Evolutionary conservation across 2,797 vertebrate species (phyloP), one percentile per base, ranked within the genome.

Genomic region (Chaenodraco wilsoni): DNA sequence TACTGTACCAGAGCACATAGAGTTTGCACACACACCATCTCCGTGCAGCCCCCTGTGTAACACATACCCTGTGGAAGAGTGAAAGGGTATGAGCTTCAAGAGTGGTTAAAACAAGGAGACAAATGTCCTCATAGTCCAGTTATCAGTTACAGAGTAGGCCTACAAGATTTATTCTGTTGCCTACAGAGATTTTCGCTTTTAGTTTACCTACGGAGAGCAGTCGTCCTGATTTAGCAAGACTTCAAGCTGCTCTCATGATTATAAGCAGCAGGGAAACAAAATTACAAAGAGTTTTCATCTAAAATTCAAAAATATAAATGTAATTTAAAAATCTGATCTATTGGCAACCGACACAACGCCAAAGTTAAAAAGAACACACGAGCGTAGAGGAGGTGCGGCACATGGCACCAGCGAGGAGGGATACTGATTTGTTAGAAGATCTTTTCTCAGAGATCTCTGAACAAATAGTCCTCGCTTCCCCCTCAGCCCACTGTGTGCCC

Each of bases 211-310:
- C 52, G 10, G 10, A 2, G 57, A 64, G 69, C 69, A 9, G 41
- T 72, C 14, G 23, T 74, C 66, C 79, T 55, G 59, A 85, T 78
- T 81, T 33, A 74, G 78, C 75, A 21, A 37, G 60, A 37, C 11
- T 58, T 68, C 1, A 51, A 41, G 72, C 81, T 78, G 68, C 84
- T 81, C 88, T 72, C 83, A 79, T 64, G 72, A 87, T 74, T 60
- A 63, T 85, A 67, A 91, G 83, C 84, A 59, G 82, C n/a, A 91
- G 92, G 93, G 93, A 94, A 95, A 94, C 93, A 94, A 93, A 95
- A 94, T 95, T 94, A 95, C 93, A 94, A 95, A 95, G 94, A 86
- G 69, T 91, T 93, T 87, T 89, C 87, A 82, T 93, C 90, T 89
- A 88, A 88, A 91, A 84, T 92, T 89, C 72, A 84, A 92, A 93